Evolutionary conservation across 2,113 vertebrate genomes (phyloP).

Genomic region (Pardalotus punctatus): DNA sequence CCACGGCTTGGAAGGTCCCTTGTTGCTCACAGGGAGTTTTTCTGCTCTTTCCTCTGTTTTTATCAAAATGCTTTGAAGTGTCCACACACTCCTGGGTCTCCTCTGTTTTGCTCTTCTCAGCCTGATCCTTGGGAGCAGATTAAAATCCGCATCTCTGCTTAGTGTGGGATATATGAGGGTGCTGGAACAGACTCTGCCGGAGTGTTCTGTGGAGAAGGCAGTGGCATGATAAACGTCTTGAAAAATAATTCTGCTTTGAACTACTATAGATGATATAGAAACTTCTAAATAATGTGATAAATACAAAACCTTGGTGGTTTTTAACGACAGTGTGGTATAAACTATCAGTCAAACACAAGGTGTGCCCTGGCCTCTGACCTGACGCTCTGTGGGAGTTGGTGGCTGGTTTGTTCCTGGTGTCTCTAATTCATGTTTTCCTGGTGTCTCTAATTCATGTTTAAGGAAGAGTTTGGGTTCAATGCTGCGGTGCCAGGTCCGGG

Average conservation of each 20-base stretch:
- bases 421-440: background rate
- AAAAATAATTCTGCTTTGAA: background rate
- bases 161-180: rapidly evolving
- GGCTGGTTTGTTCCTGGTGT: background rate
- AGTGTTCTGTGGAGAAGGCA: background rate
- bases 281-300: background rate
- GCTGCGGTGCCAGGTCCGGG: background rate
- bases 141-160: background rate
- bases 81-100: rapidly evolving
- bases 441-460: rapidly evolving
- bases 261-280: rapidly evolving
- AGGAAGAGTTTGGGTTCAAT: rapidly evolving
- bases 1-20: rapidly evolving
- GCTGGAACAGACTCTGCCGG: background rate
- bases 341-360: background rate
- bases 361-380: rapidly evolving
- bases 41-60: background rate
- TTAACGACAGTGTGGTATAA: background rate
- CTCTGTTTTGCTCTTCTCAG: background rate
- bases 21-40: background rate
- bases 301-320: background rate
- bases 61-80: background rate
- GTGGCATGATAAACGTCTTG: rapidly evolving
- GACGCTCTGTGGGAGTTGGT: background rate
- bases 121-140: background rate